phyloP scores from a whole-genome alignment of 2,888 invertebrate species.

The Diloba caeruleocephala region DNA sequence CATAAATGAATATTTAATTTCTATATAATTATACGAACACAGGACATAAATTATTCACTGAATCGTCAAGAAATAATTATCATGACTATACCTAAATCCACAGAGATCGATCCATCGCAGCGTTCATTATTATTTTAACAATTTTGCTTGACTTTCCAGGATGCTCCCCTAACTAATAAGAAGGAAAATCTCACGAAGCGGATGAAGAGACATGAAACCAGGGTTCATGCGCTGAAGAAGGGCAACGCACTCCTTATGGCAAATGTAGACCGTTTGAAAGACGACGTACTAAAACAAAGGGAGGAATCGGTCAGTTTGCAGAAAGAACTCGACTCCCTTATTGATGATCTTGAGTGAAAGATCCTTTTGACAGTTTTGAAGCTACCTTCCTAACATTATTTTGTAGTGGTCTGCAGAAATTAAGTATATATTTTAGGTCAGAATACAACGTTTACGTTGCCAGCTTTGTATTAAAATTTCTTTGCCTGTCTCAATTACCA shows the following conservation, averaged over 20 bases:
- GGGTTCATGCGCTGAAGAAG: constrained; percentile 94
- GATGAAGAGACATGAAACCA: constrained; percentile 93
- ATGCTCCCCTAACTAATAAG: constrained; percentile 91
- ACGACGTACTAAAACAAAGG: constrained; percentile 95
- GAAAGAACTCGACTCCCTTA: constrained; percentile 95
- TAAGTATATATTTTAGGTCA: background rate
- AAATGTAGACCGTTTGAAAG: constrained; percentile 95
- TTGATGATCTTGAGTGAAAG: constrained; percentile 94
- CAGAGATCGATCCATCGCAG: no score
- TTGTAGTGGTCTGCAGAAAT: constrained; percentile 4
- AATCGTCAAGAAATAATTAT: no score
- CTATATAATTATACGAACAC: no score
- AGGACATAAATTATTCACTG: no score
- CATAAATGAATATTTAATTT: no score
- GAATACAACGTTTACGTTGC: constrained; percentile 1
- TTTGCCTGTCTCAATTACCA: background rate
- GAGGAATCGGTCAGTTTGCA: constrained; percentile 93
- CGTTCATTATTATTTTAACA: no score
- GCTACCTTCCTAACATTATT: constrained; percentile 17
- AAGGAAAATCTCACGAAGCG: constrained; percentile 91
- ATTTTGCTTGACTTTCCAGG: constrained; percentile 74
- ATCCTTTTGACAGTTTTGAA: constrained; percentile 2
- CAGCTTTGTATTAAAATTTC: background rate
- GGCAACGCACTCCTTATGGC: constrained; percentile 96
- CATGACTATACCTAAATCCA: no score